phyloP scores from a whole-genome alignment of 1,140 invertebrate species.

The Drosophila hydei region DNA sequence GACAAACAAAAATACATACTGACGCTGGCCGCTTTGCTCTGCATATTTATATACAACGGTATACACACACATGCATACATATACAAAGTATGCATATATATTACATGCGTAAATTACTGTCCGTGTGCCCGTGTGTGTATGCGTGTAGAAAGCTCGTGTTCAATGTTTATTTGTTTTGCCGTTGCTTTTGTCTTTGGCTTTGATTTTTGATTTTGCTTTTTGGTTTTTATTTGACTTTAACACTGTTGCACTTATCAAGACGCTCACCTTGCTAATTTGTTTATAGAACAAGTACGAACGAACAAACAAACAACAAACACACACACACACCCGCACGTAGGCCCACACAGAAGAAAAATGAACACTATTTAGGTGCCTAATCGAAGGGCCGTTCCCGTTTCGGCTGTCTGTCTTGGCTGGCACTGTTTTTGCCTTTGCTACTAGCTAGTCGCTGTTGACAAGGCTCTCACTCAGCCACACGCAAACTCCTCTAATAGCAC shows the following conservation, averaged over 20 bases:
- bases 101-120: not conserved
- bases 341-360: slow-evolving; percentile 1
- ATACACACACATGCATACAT: not conserved
- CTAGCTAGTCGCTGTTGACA: slow-evolving; percentile 4
- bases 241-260: slow-evolving; percentile 6
- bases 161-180: slow-evolving; percentile 28
- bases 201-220: not conserved
- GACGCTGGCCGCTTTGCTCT: not conserved
- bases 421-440: slow-evolving; percentile 13
- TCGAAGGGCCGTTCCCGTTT: slow-evolving; percentile 20
- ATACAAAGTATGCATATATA: slow-evolving; percentile 1
- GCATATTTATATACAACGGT: too few relatives aligned
- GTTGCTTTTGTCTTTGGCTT: not conserved
- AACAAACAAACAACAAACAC: not conserved
- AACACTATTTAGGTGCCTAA: slow-evolving; percentile 11
- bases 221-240: not conserved
- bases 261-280: slow-evolving; percentile 26
- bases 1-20: too few relatives aligned
- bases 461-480: slow-evolving; percentile 45
- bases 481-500: slow-evolving; percentile 62
- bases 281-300: slow-evolving; percentile 1
- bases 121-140: not conserved
- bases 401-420: not conserved
- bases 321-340: not conserved
- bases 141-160: slow-evolving; percentile 5